Evolutionary conservation across 2,888 invertebrate species (phyloP).

Genomic region (Bombylius major): DNA sequence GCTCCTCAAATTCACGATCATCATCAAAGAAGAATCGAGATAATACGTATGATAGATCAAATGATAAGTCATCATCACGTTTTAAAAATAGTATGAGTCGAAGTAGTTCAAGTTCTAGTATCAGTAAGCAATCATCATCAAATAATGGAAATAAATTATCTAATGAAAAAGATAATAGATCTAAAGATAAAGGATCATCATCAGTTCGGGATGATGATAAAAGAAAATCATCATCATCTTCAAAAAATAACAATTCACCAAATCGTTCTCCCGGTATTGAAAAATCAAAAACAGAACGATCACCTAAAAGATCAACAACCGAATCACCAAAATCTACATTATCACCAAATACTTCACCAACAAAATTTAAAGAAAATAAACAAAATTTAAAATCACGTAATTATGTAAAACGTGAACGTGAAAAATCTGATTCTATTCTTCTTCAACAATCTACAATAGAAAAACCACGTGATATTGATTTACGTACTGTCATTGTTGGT

Average conservation of each 20-base stretch:
- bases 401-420: slow-evolving; percentile 53
- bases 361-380: slow-evolving; percentile 43
- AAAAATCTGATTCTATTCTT: slow-evolving; percentile 41
- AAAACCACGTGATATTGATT: slow-evolving; percentile 11
- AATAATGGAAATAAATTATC: background rate
- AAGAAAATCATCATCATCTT: background rate
- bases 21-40: background rate
- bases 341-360: slow-evolving; percentile 6
- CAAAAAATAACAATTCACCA: slow-evolving; percentile 2
- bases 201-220: background rate
- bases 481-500: background rate
- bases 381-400: slow-evolving; percentile 45
- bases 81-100: background rate
- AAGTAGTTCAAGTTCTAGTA: background rate
- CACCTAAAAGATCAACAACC: slow-evolving; percentile 36
- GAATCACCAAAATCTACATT: slow-evolving; percentile 18
- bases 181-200: background rate
- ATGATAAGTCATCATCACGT: background rate
- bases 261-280: background rate
- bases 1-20: background rate
- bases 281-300: slow-evolving; percentile 27
- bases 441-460: slow-evolving; percentile 31
- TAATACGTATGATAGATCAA: background rate
- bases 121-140: background rate
- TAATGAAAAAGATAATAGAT: background rate